These are phyloP conservation scores for Eupithecia vulgata DNA, from an alignment of 2,888 invertebrate genomes.

Conservation along the genomic window DNA sequence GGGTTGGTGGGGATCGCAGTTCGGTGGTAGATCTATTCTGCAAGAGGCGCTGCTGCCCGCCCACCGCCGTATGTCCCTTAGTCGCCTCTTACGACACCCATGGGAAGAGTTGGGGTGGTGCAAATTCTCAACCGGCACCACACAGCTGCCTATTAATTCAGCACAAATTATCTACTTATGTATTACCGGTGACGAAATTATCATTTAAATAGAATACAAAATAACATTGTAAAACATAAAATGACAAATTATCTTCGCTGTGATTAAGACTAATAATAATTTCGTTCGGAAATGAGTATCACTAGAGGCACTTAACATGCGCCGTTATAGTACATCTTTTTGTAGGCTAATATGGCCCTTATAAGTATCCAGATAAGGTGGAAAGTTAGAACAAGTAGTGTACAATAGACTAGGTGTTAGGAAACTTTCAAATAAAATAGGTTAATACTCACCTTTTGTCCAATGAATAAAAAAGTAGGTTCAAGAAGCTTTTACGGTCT, in stretches of 20 bases:
- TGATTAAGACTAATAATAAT: slow-evolving; percentile 26
- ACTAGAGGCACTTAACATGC: slow-evolving; percentile 19
- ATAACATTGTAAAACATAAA: slow-evolving; percentile 14
- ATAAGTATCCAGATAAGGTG: slow-evolving; percentile 36
- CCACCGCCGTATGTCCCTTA: no score
- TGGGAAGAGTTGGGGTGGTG: no score
- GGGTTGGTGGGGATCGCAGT: no score
- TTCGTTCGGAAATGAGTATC: slow-evolving; percentile 4
- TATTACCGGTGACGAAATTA: not conserved
- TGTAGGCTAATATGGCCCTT: slow-evolving; percentile 1
- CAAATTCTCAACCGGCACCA: no score
- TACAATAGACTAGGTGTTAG: slow-evolving; percentile 50
- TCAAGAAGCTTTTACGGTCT: not conserved
- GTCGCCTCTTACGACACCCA: no score
- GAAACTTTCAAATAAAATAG: slow-evolving; percentile 79
- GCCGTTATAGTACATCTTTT: slow-evolving; percentile 12
- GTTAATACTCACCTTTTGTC: slow-evolving; percentile 74
- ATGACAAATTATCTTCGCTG: slow-evolving; percentile 25
- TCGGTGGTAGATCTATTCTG: no score
- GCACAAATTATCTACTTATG: not conserved
- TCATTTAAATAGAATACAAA: slow-evolving; percentile 3
- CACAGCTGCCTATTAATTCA: not conserved
- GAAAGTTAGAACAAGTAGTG: slow-evolving; percentile 33
- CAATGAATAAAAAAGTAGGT: slow-evolving; percentile 46
- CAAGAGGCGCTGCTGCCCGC: no score